Percentiles rank a stretch among this genome's conserved stretches.
These are phyloP conservation scores for Alcedo atthis DNA, from an alignment of 2,797 vertebrate species.

Conservation along the genomic window DNA sequence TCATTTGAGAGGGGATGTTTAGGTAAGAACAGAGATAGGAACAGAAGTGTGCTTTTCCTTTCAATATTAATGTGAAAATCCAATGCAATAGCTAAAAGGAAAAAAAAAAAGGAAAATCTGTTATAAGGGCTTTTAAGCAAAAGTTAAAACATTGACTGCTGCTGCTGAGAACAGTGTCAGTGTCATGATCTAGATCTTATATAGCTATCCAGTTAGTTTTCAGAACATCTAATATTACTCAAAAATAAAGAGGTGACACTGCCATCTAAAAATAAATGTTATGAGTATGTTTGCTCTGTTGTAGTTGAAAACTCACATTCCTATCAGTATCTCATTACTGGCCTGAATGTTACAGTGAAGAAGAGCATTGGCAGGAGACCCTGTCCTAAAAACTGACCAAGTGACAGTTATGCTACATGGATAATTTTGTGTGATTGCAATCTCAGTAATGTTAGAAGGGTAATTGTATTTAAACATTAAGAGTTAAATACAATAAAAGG, in stretches of 20 bases:
- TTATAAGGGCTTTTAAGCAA: background rate
- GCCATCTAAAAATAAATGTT: slow-evolving; percentile 6
- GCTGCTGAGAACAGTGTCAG: background rate
- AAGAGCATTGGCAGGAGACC: background rate
- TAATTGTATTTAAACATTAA: background rate
- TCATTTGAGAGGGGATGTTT: background rate
- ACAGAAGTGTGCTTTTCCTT: background rate
- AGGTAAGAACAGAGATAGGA: background rate
- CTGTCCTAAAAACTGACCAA: background rate
- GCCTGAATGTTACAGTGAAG: background rate
- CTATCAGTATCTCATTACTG: background rate
- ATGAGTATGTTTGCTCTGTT: background rate
- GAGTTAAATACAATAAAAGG: background rate
- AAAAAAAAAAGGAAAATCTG: background rate
- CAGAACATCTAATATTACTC: background rate
- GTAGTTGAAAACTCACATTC: background rate
- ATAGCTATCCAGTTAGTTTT: background rate
- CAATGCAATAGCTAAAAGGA: background rate
- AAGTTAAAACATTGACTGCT: background rate
- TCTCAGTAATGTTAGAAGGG: background rate
- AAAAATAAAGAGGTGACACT: slow-evolving; percentile 22
- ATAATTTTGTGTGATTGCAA: background rate
- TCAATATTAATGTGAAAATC: background rate
- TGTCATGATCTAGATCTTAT: slow-evolving; percentile 20
- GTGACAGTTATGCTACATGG: background rate